Evolutionary conservation across 2,888 invertebrate species (phyloP), one percentile per base, ranked within the genome.

Genomic region (Phalera bucephala): DNA sequence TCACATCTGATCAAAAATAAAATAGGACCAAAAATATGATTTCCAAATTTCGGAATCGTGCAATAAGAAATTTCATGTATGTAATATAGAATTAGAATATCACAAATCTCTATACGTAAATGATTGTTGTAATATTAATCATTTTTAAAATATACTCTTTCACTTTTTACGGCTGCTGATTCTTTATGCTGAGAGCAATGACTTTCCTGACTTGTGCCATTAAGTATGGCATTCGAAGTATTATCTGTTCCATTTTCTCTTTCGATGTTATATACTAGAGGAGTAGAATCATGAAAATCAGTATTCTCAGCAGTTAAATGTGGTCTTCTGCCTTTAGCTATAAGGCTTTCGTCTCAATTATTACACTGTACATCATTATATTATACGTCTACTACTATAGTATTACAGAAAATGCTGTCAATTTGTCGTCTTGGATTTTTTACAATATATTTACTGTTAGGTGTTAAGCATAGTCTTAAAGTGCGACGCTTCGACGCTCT

Each of bases 401-500:
- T 73, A 41, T 79, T 64, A 84, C 66, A 75, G 72, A 63, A 74
- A 86, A 83, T 74, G 77, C 87, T 83, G 88, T 88, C 88, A 88
- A 88, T 87, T 88, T 80, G 64, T 77, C 76, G 76, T 83, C 80
- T 84, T 78, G 76, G 62, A 75, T 64, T 76, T 80, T n/a, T 75
- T 76, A 80, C 55, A 66, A 74, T 57, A 41, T 45, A 72, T 73
- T 63, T 70, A 72, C 70, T 72, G 65, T 70, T 72, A 74, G 67
- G 49, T 52, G 25, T 44, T 72, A 66, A 67, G 56, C 76, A 74
- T 74, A 72, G 70, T 62, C 54, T 64, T 64, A 72, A 60, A 54
- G 56, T 66, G 63, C 66, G 48, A 66, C 61, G 78, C 79, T 80
- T 78, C 42, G 45, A 66, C 71, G 80, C 78, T 76, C 75, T 70